Base-by-base conservation (phyloP, 2,888 invertebrate genomes). In the Cataglyphis albicans region DNA sequence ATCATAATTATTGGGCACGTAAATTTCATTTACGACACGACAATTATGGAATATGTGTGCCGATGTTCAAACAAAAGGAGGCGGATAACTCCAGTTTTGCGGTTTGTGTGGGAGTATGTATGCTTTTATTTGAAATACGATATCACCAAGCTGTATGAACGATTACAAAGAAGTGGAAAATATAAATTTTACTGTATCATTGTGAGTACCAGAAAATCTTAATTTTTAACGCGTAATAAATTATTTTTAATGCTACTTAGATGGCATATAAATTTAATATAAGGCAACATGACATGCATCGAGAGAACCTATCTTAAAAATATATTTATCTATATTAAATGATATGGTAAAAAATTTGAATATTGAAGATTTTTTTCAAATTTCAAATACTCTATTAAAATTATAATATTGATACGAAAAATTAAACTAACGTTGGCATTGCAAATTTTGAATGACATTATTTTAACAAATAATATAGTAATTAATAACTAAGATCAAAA, bases 71-170 rank as follows among this genome's bases (percentile, higher is more conserved):
- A 78, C 32, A 78, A 59, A 72, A 80, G 35, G 59, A 55, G 52
- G 38, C 44, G 35, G 70, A 41, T 44, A 72, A 70, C 72, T 76
- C 38, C 68, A 15, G 65, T 59, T 68, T 9, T 21, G 68, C 32
- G 15, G 12, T 29, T 65, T 18, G 32, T n/a, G 18, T 59, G 15
- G n/a, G 38, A 38, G 21, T 35, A 32, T 29, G 7, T 4, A 44
- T 6, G 44, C 35, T 80, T 72, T 80, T 80, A 80, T 80, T 80
- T 72, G 59, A 32, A 80, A 25, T 72, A 72, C 18, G 78, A 78
- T 70, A 78, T 72, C 78, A 15, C 32, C 32, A 59, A 18, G 29
- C 57, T 59, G 21, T 44, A 35, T 32, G 25, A 78, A 59, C 44
- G 72, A 78, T 67, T 57, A 57, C 29, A 57, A 41, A 78, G 59